Conservation (phyloP, 1,140 invertebrate genomes). For the Drosophila truncata region DNA sequence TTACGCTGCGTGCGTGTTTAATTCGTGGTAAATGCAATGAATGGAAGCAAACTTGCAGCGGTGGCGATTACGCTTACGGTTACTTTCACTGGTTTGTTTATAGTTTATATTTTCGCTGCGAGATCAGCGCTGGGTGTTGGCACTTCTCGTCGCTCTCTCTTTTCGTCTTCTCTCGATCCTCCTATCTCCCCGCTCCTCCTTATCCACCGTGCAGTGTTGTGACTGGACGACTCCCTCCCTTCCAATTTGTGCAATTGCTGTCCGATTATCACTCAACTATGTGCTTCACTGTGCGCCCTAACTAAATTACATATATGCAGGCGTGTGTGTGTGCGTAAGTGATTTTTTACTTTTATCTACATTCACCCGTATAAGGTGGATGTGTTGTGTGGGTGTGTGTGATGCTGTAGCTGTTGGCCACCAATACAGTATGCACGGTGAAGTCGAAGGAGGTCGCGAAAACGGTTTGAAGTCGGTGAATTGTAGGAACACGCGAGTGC, state of each 20-base stretch:
- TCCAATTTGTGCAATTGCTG: slow-evolving; percentile 51
- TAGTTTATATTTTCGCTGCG: slow-evolving; percentile 64
- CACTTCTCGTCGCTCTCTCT: slow-evolving; percentile 58
- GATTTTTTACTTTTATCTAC: slow-evolving; percentile 65
- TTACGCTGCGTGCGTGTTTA: slow-evolving; percentile 20
- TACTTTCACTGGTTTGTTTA: slow-evolving; percentile 81
- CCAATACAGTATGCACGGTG: slow-evolving; percentile 50
- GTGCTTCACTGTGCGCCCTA: slow-evolving; percentile 49
- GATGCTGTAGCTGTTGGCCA: slow-evolving; percentile 69
- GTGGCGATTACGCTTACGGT: slow-evolving; percentile 54
- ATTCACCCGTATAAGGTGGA: slow-evolving; percentile 40
- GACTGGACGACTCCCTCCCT: slow-evolving; percentile 36
- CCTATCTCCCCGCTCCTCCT: background rate
- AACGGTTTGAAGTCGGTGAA: slow-evolving; percentile 55
- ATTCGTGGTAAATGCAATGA: slow-evolving; percentile 72
- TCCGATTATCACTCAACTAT: slow-evolving; percentile 32
- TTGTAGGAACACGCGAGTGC: slow-evolving; percentile 45
- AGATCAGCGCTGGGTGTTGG: slow-evolving; percentile 76
- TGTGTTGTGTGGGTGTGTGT: slow-evolving; percentile 55
- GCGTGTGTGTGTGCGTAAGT: slow-evolving; percentile 56
- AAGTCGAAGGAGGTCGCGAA: slow-evolving; percentile 19
- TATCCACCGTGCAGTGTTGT: slow-evolving; percentile 18
- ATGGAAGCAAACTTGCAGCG: slow-evolving; percentile 67
- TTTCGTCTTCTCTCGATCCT: slow-evolving; percentile 26
- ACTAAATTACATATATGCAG: slow-evolving; percentile 77